Conservation (phyloP, 2,797 vertebrate genomes). For the Lates japonicus region DNA sequence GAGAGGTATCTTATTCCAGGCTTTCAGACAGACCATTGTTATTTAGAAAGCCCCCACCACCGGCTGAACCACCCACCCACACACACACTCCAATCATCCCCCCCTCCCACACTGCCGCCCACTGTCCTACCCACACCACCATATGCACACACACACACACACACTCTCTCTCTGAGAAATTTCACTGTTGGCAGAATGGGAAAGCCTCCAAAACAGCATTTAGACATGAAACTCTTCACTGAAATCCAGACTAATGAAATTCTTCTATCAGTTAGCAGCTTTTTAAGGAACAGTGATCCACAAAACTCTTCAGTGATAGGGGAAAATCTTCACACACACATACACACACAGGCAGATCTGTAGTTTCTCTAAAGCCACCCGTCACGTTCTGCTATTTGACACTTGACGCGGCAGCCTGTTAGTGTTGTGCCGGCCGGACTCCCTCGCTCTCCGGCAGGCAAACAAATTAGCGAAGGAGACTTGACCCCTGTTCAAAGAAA, state of each 20-base stretch:
- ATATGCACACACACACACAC: conserved; percentile 30
- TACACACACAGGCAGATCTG: not conserved
- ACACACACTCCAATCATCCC: conserved; percentile 65
- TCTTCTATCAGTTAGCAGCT: conserved; percentile 36
- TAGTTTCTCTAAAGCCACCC: conserved; percentile 9
- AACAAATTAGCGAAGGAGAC: conserved; percentile 75
- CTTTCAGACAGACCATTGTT: conserved; percentile 73
- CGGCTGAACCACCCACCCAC: conserved; percentile 49
- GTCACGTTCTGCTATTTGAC: conserved; percentile 35
- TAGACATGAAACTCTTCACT: conserved; percentile 49
- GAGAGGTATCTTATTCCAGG: conserved; percentile 56
- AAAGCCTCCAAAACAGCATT: conserved; percentile 63
- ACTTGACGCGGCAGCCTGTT: conserved; percentile 13
- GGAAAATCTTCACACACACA: conserved; percentile 4
- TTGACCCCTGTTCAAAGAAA: conserved; percentile 71
- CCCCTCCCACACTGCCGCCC: conserved; percentile 60
- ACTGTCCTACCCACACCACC: conserved; percentile 56
- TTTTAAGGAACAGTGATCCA: conserved; percentile 37
- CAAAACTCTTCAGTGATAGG: conserved; percentile 10
- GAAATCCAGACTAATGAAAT: conserved; percentile 55
- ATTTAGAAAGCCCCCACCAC: conserved; percentile 67
- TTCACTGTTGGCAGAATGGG: conserved; percentile 46
- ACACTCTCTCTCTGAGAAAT: conserved; percentile 37
- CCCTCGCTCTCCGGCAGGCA: conserved; percentile 49
- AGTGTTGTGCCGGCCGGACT: conserved; percentile 31